Conservation (phyloP, 2,797 vertebrate genomes). For the Sarcoramphus papa region DNA sequence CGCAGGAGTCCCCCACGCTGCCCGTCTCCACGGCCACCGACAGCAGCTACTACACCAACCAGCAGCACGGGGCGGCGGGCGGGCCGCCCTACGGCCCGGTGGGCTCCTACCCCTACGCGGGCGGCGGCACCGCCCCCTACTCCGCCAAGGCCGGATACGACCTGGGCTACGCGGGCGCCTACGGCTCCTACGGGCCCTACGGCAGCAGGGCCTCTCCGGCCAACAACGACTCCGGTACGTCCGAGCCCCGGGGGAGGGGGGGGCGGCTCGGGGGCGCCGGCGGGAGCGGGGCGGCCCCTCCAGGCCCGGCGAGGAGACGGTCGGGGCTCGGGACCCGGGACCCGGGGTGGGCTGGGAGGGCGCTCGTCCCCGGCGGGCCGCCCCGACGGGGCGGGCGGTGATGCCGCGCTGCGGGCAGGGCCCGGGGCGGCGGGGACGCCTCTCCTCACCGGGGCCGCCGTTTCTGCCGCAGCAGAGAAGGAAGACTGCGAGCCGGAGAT, state of each 20-base stretch:
- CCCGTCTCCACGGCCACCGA: conserved; percentile 97
- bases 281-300: background rate
- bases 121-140: conserved; percentile 80
- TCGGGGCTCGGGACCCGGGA: background rate
- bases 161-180: conserved; percentile 84
- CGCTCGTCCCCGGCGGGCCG: background rate
- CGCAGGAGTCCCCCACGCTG: conserved; percentile 95
- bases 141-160: conserved; percentile 87
- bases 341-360: background rate
- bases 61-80: conserved; percentile 69
- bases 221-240: conserved; percentile 87
- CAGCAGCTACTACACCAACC: conserved; percentile 97
- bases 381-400: background rate
- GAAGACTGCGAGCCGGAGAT: conserved; percentile 95
- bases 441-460: background rate
- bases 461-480: conserved; percentile 82
- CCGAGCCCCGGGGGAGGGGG: background rate
- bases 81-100: conserved; percentile 87
- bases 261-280: background rate
- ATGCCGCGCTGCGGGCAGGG: background rate
- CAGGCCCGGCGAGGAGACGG: background rate
- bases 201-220: conserved; percentile 84
- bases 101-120: conserved; percentile 86
- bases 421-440: background rate
- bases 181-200: conserved; percentile 86